Conservation (phyloP, 2,113 vertebrate species). For the Onychostruthus taczanowskii region DNA sequence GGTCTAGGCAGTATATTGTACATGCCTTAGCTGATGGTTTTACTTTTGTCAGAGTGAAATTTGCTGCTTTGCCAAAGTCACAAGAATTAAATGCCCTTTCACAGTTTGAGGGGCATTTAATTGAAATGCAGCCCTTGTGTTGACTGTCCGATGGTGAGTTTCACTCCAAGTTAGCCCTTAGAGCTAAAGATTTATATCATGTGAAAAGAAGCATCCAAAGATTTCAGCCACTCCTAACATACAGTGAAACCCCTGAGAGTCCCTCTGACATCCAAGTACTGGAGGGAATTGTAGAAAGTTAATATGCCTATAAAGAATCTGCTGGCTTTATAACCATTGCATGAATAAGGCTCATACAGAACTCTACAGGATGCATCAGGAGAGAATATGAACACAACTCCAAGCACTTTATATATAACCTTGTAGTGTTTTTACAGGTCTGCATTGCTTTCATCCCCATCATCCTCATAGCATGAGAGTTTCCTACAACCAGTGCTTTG, state of each 20-base stretch:
- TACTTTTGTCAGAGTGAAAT: background rate
- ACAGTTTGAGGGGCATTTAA: background rate
- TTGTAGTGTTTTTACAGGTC: background rate
- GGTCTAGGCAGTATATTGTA: accelerated
- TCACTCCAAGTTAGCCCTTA: background rate
- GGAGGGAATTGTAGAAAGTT: background rate
- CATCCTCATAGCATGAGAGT: background rate
- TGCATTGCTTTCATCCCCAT: background rate
- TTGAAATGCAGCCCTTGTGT: background rate
- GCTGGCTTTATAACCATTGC: background rate
- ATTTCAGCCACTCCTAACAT: background rate
- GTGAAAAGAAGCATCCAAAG: background rate
- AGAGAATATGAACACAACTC: background rate
- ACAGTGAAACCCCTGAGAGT: background rate
- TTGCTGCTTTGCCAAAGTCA: background rate
- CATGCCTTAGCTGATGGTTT: background rate
- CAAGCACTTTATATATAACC: background rate
- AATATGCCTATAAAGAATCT: background rate
- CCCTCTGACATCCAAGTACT: background rate
- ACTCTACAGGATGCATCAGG: background rate
- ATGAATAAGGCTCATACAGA: background rate
- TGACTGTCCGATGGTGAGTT: accelerated
- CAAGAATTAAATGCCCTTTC: background rate
- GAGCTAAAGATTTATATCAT: background rate
- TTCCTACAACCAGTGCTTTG: background rate